Base-by-base conservation (phyloP, 2,797 vertebrate genomes). In the Mareca penelope region DNA sequence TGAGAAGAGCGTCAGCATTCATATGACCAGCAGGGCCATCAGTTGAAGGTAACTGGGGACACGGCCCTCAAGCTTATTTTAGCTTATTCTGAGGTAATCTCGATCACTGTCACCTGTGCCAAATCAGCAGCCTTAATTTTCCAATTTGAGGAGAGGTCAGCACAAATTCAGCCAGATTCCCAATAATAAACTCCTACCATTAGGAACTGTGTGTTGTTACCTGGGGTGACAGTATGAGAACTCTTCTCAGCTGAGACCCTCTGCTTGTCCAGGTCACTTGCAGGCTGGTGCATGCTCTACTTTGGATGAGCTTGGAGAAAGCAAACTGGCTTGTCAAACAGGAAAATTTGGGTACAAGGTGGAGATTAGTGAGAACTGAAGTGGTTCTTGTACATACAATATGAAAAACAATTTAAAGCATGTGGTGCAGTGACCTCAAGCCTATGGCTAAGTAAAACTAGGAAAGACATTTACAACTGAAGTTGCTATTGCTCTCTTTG, bases 171-270 rank as follows among this genome's bases (percentile, higher is more conserved):
- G 52, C 50, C 59, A 8, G 2, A 10, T 37, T 78, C 28, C 57
- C 65, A 46, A 2, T 1, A 31, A 7, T 28, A 44, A 53, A 14
- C 5, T 2, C 16, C 8, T 13, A 23, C 33, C 35, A 12, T 46
- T 3, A 6, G 76, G 50, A 23, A 10, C 14, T 0, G 15, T 5
- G 5, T 3, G 65, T 5, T 63, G 35, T 1, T 35, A 37, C 14
- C 28, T 3, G 26, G 71, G 37, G 64, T 67, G 67, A 31, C n/a
- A 16, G 35, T 29, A 28, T 4, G 40, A 39, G 46, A 29, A 28
- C 10, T 40, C 24, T 44, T 29, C 69, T 52, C 42, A 29, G 55
- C 31, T 14, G 67, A 67, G 61, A 53, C 61, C 44, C 33, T 77
- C 48, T 24, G 26, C 48, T 33, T 33, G 28, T 40, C 42, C 65